A percentile compares a stretch with the other conserved stretches of the same genome.
phyloP scores from a whole-genome alignment of 2,888 invertebrate genomes.

The Trypoxylon attenuatum region DNA sequence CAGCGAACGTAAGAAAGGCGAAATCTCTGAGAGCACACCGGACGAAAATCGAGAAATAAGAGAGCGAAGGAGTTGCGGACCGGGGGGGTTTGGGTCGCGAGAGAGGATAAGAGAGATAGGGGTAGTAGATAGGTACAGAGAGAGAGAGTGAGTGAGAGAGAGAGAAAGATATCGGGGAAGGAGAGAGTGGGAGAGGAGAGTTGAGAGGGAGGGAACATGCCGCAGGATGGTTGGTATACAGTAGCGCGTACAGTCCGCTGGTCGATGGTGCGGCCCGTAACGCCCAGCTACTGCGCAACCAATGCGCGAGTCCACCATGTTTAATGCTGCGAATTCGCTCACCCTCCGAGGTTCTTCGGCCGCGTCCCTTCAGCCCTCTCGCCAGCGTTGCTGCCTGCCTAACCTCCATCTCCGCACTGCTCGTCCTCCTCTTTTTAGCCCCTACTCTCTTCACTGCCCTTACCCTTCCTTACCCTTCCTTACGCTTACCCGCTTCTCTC shows the following conservation, averaged over 20 bases:
- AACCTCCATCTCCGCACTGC: slow-evolving; percentile 41
- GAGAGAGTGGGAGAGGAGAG: slow-evolving; percentile 13
- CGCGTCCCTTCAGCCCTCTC: slow-evolving; percentile 39
- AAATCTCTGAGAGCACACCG: no score
- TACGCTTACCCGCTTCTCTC: background rate
- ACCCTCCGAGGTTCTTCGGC: slow-evolving; percentile 46
- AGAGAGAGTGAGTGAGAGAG: background rate
- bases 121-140: background rate
- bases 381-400: slow-evolving; percentile 40
- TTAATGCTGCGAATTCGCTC: slow-evolving; percentile 63
- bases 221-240: slow-evolving; percentile 57
- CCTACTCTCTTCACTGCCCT: slow-evolving; percentile 9
- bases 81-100: background rate
- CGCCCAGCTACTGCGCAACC: slow-evolving; percentile 63
- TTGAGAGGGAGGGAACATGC: slow-evolving; percentile 49
- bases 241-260: slow-evolving; percentile 56
- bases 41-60: background rate
- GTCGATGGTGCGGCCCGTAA: slow-evolving; percentile 61
- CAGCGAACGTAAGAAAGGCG: no score
- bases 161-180: no score
- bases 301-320: slow-evolving; percentile 64
- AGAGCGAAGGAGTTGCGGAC: background rate
- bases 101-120: background rate
- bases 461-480: slow-evolving; percentile 4
- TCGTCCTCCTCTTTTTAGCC: slow-evolving; percentile 23